Base-by-base conservation (phyloP, 2,113 vertebrate species). In the Columba livia region DNA sequence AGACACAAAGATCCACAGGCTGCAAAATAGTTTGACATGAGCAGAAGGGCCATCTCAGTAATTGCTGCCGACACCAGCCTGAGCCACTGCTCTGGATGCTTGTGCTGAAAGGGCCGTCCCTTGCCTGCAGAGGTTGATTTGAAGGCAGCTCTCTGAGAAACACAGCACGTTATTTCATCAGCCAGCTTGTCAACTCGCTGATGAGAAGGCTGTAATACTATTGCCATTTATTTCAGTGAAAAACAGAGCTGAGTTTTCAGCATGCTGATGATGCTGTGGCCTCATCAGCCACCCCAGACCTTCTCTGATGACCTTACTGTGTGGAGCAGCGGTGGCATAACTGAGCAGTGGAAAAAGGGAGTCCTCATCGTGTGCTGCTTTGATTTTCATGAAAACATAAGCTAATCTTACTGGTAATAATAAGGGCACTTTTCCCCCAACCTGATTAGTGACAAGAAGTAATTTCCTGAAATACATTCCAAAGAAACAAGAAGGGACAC, bases 341-440 rank as follows among this genome's bases (percentile, higher is more conserved):
- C 12, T 11, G 6, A 19, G 25, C 5, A 25, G 17, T 11, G 20
- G 16, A 44, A 54, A 47, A 50, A n/a, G 34, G 3, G 8, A 58
- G 7, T 0, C 3, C 34, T 70, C n/a, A 25, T 42, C 2, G 1
- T 40, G 4, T 6, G 13, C 28, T 75, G 66, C 54, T 71, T 47
- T 34, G 8, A 28, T 58, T 48, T 20, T 51, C 11, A 19, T 29
- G 31, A 56, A 73, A 69, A 60, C 24, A 25, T 29, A 31, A 79
- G n/a, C 34, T 40, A 44, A 42, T 19, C 21, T 56, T 60, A 19
- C 16, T n/a, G 19, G n/a, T 67, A 58, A 85, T 32, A 34, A 34
- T 15, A 65, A 42, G 0, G 2, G 40, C 6, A 48, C 0, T 54
- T 47, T 38, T 2, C n/a, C 18, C 26, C 15, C 34, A 70, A 5